Conservation (phyloP, 2,113 vertebrate species). For the Saguinus imperator region DNA sequence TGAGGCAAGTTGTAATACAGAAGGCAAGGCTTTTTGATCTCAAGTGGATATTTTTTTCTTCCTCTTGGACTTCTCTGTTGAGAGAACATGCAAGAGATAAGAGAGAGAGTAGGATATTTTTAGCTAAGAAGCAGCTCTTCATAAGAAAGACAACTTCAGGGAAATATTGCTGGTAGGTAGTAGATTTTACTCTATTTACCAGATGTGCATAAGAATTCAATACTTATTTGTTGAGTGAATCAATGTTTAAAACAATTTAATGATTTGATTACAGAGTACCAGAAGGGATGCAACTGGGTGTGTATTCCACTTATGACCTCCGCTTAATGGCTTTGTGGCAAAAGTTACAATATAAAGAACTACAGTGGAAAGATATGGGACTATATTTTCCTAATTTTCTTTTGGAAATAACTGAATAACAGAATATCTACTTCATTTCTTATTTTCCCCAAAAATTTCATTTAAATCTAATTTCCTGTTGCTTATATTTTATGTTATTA, state of each 20-base stretch:
- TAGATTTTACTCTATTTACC: constrained; percentile 47
- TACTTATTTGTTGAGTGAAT: constrained; percentile 60
- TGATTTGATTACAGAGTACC: neutral
- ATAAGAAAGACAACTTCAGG: constrained; percentile 40
- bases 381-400: neutral
- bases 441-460: neutral
- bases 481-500: neutral
- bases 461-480: neutral
- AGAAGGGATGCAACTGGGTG: neutral
- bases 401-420: neutral
- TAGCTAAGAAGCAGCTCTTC: constrained; percentile 58
- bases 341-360: constrained; percentile 13
- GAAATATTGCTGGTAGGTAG: constrained; percentile 32
- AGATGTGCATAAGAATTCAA: constrained; percentile 50
- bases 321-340: neutral
- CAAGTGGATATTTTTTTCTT: constrained; percentile 2
- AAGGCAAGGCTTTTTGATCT: constrained; percentile 45
- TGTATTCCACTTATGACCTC: neutral
- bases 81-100: constrained; percentile 43
- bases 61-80: constrained; percentile 25
- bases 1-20: constrained; percentile 46
- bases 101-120: constrained; percentile 53
- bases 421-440: neutral
- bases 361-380: neutral
- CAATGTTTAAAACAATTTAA: constrained; percentile 55